Conservation (phyloP, 2,888 invertebrate species). For the Exocentrus adspersus region DNA sequence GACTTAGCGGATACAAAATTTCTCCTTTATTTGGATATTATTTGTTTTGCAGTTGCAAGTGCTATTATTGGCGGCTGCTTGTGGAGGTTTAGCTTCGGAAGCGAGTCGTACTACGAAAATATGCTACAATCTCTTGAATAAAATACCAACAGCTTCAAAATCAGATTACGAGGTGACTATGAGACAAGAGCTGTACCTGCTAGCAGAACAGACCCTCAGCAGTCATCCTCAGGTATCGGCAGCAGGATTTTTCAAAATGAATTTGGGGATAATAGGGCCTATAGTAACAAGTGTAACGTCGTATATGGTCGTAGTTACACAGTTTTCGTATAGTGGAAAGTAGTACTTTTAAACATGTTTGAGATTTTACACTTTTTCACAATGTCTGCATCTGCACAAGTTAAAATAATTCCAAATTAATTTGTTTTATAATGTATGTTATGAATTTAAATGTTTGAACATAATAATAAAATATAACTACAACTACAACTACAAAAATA, state of each 20-base stretch:
- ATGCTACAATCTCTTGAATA: slow-evolving; percentile 40
- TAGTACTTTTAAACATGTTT: no score
- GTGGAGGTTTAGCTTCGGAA: slow-evolving; percentile 41
- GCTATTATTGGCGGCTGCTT: slow-evolving; percentile 38
- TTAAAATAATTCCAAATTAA: no score
- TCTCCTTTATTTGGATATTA: no score
- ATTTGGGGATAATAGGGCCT: slow-evolving; percentile 45
- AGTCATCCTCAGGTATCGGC: slow-evolving; percentile 46
- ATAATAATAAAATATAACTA: no score
- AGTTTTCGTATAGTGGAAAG: no score
- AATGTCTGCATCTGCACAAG: no score
- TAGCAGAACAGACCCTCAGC: slow-evolving; percentile 41
- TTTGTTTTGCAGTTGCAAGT: slow-evolving; percentile 42
- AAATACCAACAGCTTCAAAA: slow-evolving; percentile 33
- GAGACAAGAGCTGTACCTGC: slow-evolving; percentile 36
- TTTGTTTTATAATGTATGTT: no score
- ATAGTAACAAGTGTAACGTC: slow-evolving; percentile 49
- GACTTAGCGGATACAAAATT: no score
- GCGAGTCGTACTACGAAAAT: slow-evolving; percentile 42
- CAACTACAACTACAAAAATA: no score
- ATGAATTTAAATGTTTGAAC: no score
- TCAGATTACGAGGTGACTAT: slow-evolving; percentile 25
- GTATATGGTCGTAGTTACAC: slow-evolving; percentile 49
- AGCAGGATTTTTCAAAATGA: slow-evolving; percentile 49
- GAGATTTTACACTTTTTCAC: no score